Evolutionary conservation across 1,140 invertebrate species (phyloP), one percentile per base, ranked within the genome.

Genomic region (Musca domestica): DNA sequence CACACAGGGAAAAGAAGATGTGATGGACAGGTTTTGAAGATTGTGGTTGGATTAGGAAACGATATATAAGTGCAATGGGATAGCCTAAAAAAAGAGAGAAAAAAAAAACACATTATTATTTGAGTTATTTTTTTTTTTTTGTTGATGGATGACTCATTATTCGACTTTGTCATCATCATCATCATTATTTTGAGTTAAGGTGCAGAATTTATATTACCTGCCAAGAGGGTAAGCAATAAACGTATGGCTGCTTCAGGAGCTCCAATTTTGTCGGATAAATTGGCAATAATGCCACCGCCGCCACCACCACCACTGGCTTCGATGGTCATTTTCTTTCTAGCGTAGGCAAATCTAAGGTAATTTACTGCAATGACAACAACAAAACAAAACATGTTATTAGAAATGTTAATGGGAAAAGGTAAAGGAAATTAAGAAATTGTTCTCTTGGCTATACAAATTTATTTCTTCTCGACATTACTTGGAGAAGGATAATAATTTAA

Each of bases 31-130:
- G 73, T 14, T 78, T 66, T 83, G 80, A 66, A 81, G 73, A 73
- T 86, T 84, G 64, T 83, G 84, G 67, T 85, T 87, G 6, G n/a
- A 93, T 68, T 49, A 77, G 77, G 70, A 84, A 79, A 71, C 88
- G 86, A 76, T 95, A 90, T 23, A 94, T 66, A 12, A 89, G 76
- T 10, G 90, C 92, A 47, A 95, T 78, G 3, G 92, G 93, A 81
- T 94, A 95, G 63, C 89, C 91, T 93, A 80, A 84, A 86, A 78
- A 71, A 76, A 41, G 3, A 19, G 67, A 51, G 17, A 69, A 49
- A 7, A 47, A n/a, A 41, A 47, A 25, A 5, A 14, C 51, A 22
- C 5, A 23, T 23, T 23, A 49, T 54, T 12, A 14, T 23, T 14
- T 23, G 2, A 54, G n/a, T n/a, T n/a, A n/a, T n/a, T n/a, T n/a